Evolutionary conservation across 1,140 invertebrate species (phyloP), one percentile per base, ranked within the genome.

Genomic region (Drosophila bocki): DNA sequence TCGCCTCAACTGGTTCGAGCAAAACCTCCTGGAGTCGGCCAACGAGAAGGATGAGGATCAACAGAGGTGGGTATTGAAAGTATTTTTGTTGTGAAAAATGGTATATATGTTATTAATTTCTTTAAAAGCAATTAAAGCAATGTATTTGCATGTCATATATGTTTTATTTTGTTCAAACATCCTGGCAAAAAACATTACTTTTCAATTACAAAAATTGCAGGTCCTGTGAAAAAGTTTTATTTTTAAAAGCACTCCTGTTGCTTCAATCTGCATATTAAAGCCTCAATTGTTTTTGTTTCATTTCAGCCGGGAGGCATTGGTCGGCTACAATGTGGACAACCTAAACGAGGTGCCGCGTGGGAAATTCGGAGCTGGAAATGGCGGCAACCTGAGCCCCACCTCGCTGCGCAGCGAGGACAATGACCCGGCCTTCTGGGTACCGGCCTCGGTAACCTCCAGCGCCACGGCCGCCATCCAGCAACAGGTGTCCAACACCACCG

Each of bases 1-100:
- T 68, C 91, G 93, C n/a, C 85, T 94, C 7, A 94, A 94, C 77
- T 94, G 94, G 94, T 94, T 94, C 65, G 94, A 94, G 74, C 93
- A 94, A 53, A 94, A 94, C 78, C 72, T 94, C 3, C 69, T 94
- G 1, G 94, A 94, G 64, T 92, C 93, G 8, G 93, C 93, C 13
- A 93, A 85, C 37, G 91, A 92, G 37, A 92, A 90, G 74, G 91
- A 82, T 53, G 92, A 93, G 33, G 84, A 92, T 44, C 79, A 81
- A 15, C 85, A 93, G 44, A 93, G 92, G 91, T 92, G 42, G 22
- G 50, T n/a, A 37, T n/a, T 37, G 1, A 7, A 19, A 53, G 26
- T 29, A 29, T 29, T 29, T 29, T 29, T 7, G 26, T 29, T 29
- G 26, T 29, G 5, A 29, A 29, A 29, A 29, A 29, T 29, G 6